A percentile compares a stretch with the other conserved stretches of the same genome.
phyloP scores from a whole-genome alignment of 2,888 invertebrate genomes.

The Luperina testacea region DNA sequence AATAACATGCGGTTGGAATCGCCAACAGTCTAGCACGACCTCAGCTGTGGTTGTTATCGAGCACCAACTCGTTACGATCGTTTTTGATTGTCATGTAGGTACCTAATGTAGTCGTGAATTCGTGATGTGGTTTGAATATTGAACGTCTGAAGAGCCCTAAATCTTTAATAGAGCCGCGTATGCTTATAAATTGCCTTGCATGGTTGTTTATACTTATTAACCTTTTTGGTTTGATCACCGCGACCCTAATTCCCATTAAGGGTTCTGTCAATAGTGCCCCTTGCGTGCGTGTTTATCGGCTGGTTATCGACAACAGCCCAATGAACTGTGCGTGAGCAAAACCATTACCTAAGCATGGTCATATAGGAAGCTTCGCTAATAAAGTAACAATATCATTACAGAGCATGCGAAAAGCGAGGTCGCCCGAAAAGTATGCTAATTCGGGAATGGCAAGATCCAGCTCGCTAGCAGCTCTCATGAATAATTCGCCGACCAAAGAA shows the following conservation, averaged over 20 bases:
- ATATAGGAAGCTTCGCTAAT: background rate
- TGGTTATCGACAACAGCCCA: background rate
- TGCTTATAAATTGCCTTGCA: background rate
- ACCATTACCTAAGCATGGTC: background rate
- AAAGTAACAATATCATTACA: conserved; percentile 57
- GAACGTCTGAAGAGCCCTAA: background rate
- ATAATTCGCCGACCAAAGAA: conserved; percentile 80
- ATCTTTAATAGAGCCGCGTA: background rate
- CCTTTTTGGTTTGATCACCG: background rate
- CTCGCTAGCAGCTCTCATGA: conserved; percentile 84
- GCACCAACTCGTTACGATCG: background rate
- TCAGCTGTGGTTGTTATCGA: background rate
- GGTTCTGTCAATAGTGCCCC: background rate
- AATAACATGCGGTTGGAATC: background rate
- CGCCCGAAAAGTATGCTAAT: conserved; percentile 77
- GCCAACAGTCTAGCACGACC: background rate
- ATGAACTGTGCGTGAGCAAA: conserved; percentile 6
- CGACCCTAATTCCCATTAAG: too few relatives aligned
- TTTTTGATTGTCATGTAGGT: background rate
- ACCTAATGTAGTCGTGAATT: background rate
- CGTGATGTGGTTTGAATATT: background rate
- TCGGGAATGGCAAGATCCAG: conserved; percentile 75
- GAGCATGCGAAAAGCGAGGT: conserved; percentile 76
- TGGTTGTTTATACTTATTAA: background rate
- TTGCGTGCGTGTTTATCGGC: background rate